Conservation (phyloP, 2,113 vertebrate genomes). For the Nematolebias whitei region DNA sequence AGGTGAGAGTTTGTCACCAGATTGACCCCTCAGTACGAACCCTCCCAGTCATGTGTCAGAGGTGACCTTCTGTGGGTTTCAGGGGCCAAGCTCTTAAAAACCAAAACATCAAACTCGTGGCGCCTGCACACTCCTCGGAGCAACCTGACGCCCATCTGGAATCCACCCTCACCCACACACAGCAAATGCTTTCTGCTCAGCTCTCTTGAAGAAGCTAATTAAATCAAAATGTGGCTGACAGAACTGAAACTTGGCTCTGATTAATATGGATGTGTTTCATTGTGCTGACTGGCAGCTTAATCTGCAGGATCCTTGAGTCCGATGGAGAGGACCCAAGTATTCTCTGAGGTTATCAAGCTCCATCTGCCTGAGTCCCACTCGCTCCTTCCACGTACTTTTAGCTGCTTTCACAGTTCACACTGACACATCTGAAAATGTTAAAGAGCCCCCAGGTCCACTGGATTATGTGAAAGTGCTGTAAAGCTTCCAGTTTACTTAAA, state of each 20-base stretch:
- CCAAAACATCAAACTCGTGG: conserved; percentile 47
- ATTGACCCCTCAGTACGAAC: conserved; percentile 51
- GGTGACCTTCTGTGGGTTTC: conserved; percentile 70
- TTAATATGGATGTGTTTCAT: conserved; percentile 43
- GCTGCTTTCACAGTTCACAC: conserved; percentile 28
- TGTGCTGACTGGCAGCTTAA: conserved; percentile 37
- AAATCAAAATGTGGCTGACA: conserved; percentile 14
- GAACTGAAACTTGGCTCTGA: conserved; percentile 14
- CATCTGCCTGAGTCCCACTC: conserved; percentile 65
- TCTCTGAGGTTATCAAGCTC: conserved; percentile 37
- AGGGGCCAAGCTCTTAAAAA: conserved; percentile 73
- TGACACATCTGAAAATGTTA: conserved; percentile 27
- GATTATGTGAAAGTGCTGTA: background rate
- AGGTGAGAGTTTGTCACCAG: conserved; percentile 62
- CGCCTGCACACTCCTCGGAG: conserved; percentile 15
- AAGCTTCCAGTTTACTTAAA: background rate
- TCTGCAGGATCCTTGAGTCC: conserved; percentile 40
- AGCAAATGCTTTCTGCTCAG: background rate
- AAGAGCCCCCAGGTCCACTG: background rate
- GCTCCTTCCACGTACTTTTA: conserved; percentile 25
- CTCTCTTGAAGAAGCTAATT: conserved; percentile 10
- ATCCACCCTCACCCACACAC: conserved; percentile 24
- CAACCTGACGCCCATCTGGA: conserved; percentile 70
- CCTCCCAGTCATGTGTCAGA: conserved; percentile 54
- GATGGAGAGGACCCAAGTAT: conserved; percentile 15